Base-by-base conservation (phyloP, 1,140 invertebrate genomes). In the Hirudo medicinalis region DNA sequence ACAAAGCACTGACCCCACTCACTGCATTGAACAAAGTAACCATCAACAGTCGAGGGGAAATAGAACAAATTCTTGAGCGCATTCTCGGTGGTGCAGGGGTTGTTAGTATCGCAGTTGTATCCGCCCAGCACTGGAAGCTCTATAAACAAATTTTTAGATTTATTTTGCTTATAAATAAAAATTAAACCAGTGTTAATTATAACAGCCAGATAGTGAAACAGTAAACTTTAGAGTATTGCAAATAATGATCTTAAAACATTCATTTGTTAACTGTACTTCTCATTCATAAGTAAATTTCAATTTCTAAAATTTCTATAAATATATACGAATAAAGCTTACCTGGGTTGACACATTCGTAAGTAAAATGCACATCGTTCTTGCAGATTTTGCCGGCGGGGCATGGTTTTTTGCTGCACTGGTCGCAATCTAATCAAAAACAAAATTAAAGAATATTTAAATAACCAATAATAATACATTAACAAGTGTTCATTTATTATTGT, bases 1-100 rank as follows among this genome's bases (percentile, higher is more conserved):
- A 67, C 71, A 40, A 25, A 67, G 63, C 71, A 67, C 20, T 32
- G 20, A 32, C 71, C 71, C 71, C 71, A 72, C 27, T 72, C 71
- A 43, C 57, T 63, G 49, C 71, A 72, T 57, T 72, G 71, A 22
- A 72, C 57, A 25, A 40, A 72, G 22, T 67, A 69, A 36, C 20
- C 32, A 2, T 0, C 13, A 29, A 29, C 53, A n/a, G 20, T 15
- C 29, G 68, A 63, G 0, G 60, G 29, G 57, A 67, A 68, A 32
- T 72, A 72, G 25, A 72, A 72, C 27, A 69, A 4, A 9, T 40
- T 63, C 40, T 36, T 40, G 20, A 20, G 29, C 17, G 57, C 57
- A 57, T 72, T 72, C 32, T 67, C 63, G 3, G 57, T 19, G 11
- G 71, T 72, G 63, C 71, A 72, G 2, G 71, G 71, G 22, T 67